Evolutionary conservation across 2,797 vertebrate genomes (phyloP).

Genomic region (Coreius guichenoti): DNA sequence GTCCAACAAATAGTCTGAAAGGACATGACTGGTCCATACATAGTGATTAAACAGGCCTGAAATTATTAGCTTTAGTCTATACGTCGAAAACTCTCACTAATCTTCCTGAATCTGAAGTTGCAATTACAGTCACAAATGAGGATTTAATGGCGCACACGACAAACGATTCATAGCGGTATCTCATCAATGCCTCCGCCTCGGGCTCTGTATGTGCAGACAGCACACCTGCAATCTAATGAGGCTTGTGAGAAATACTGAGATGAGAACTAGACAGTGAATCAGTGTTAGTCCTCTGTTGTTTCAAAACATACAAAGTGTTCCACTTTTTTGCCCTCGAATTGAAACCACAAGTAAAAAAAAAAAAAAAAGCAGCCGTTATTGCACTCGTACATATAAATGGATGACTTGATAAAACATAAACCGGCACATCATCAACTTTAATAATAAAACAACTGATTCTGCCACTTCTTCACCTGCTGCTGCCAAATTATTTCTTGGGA

Average conservation of each 20-base stretch:
- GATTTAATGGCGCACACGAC: constrained; percentile 32
- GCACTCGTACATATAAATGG: constrained; percentile 11
- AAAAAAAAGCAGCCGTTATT: constrained; percentile 13
- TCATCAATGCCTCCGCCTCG: constrained; percentile 40
- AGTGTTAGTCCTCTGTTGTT: constrained; percentile 47
- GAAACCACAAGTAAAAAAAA: constrained; percentile 41
- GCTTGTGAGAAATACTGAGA: constrained; percentile 45
- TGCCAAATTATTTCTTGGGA: constrained; percentile 23
- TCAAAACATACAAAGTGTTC: constrained; percentile 51
- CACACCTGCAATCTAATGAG: constrained; percentile 60
- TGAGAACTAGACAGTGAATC: constrained; percentile 45
- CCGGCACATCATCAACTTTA: not conserved
- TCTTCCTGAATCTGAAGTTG: constrained; percentile 32
- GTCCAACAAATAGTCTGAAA: constrained; percentile 24
- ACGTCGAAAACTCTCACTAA: constrained; percentile 24
- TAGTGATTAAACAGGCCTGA: constrained; percentile 10
- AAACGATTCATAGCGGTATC: constrained; percentile 33
- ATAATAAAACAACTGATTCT: constrained; percentile 22
- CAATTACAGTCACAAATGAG: constrained; percentile 49
- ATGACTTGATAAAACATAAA: constrained; percentile 3
- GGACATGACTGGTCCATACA: constrained; percentile 4
- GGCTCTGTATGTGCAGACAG: constrained; percentile 42
- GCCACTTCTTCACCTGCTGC: constrained; percentile 21
- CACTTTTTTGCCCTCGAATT: constrained; percentile 49
- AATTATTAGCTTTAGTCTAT: constrained; percentile 39